Percentiles rank a stretch among this genome's conserved stretches.
Evolutionary conservation across 2,888 invertebrate genomes (phyloP).

Genomic region (Dendrolimus houi): DNA sequence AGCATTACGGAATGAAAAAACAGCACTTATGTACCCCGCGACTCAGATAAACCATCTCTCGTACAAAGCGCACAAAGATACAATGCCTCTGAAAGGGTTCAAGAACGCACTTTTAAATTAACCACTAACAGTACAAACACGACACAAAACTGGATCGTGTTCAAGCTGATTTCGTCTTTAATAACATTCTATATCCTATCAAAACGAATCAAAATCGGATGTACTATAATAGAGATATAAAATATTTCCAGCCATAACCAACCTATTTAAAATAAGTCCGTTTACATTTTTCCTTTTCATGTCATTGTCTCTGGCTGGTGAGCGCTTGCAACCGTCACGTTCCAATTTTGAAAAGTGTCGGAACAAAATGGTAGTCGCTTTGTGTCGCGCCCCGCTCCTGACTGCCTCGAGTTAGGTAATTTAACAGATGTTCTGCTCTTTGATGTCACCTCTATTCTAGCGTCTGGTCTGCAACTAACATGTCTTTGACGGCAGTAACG

Average conservation of each 20-base stretch:
- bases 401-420: conserved; percentile 56
- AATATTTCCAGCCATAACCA: conserved; percentile 53
- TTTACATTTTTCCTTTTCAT: conserved; percentile 77
- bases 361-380: conserved; percentile 74
- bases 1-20: conserved; percentile 77
- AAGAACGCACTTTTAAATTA: conserved; percentile 77
- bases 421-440: conserved; percentile 67
- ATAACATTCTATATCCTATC: conserved; percentile 7
- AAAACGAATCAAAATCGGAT: conserved; percentile 28
- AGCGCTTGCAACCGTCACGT: conserved; percentile 76
- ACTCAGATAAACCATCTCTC: conserved; percentile 74
- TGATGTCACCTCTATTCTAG: conserved; percentile 38
- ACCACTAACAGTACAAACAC: conserved; percentile 43
- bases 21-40: conserved; percentile 76
- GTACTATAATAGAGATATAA: conserved; percentile 40
- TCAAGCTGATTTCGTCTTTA: conserved; percentile 40
- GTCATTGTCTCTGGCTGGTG: conserved; percentile 72
- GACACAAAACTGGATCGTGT: conserved; percentile 27
- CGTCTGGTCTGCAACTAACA: conserved; percentile 27
- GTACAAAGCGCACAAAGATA: conserved; percentile 77
- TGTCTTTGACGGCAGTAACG: conserved; percentile 16
- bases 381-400: conserved; percentile 49
- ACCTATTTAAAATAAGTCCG: conserved; percentile 71
- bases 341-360: conserved; percentile 76
- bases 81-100: conserved; percentile 77